Conservation (phyloP, 2,888 invertebrate species). For the Andrena trimmerana region DNA sequence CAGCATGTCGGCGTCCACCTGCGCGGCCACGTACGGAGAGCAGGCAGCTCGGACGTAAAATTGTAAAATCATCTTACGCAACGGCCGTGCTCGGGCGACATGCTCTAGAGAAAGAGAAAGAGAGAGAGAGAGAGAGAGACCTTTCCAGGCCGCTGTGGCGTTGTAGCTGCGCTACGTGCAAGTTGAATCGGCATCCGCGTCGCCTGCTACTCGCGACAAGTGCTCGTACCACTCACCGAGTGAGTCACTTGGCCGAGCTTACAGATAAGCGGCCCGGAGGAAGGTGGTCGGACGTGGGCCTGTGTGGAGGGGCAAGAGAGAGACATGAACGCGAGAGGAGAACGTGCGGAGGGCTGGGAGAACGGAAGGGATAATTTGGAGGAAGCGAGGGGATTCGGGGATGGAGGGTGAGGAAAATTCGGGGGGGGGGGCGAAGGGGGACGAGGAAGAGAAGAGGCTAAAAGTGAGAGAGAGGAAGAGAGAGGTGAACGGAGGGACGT, state of each 20-base stretch:
- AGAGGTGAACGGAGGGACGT: conserved; percentile 21
- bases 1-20: conserved; percentile 54
- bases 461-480: neutral
- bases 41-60: conserved; percentile 62
- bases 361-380: conserved; percentile 2
- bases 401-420: neutral
- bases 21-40: conserved; percentile 37
- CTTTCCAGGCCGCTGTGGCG: conserved; percentile 46
- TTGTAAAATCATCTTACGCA: conserved; percentile 71
- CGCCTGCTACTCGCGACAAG: conserved; percentile 69
- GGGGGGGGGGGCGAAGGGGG: neutral
- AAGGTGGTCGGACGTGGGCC: conserved; percentile 37
- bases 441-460: neutral
- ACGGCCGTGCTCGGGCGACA: conserved; percentile 55
- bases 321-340: conserved; percentile 11
- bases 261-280: conserved; percentile 50
- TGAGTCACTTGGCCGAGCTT: conserved; percentile 67
- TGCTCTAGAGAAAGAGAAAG: conserved; percentile 22
- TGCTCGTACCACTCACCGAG: conserved; percentile 71
- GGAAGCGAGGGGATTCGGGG: neutral
- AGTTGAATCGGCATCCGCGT: conserved; percentile 58
- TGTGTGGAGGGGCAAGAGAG: conserved; percentile 4
- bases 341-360: neutral
- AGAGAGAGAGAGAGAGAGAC: conserved; percentile 15
- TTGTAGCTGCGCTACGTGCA: conserved; percentile 4